These are phyloP conservation scores for Pherbina coryleti DNA, from an alignment of 2,888 invertebrate genomes.

Conservation along the genomic window DNA sequence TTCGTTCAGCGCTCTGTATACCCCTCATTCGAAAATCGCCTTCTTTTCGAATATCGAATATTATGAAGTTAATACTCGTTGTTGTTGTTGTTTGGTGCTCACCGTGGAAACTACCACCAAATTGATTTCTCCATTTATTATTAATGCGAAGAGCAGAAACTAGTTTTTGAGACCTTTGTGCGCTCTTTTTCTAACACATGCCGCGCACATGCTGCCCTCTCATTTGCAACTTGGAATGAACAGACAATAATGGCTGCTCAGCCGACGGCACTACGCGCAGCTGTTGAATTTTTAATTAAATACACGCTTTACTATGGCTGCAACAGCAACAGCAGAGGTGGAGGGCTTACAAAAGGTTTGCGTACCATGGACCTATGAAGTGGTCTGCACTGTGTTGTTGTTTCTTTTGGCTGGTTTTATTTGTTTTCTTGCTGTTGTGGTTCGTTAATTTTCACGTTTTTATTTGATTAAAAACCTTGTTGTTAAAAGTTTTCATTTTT, in stretches of 20 bases:
- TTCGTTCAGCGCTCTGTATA: background rate
- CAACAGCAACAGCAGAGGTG: background rate
- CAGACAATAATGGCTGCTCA: conserved; percentile 41
- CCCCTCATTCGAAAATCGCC: conserved; percentile 22
- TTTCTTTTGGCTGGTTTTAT: background rate
- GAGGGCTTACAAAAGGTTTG: background rate
- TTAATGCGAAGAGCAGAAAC: conserved; percentile 14
- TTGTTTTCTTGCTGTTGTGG: conserved; percentile 19
- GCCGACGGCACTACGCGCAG: conserved; percentile 40
- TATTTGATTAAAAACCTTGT: conserved; percentile 20
- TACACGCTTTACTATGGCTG: conserved; percentile 9
- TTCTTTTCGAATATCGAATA: background rate
- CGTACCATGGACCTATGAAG: background rate
- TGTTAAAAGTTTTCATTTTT: conserved; percentile 5
- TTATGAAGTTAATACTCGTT: background rate
- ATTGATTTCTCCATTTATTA: conserved; percentile 30
- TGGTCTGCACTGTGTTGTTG: background rate
- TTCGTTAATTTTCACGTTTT: conserved; percentile 37
- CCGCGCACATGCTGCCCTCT: background rate
- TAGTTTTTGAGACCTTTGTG: conserved; percentile 7
- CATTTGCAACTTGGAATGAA: conserved; percentile 5
- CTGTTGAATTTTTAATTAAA: conserved; percentile 42
- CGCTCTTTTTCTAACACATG: background rate
- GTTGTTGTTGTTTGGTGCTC: background rate
- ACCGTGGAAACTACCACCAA: conserved; percentile 14